phyloP scores from a whole-genome alignment of 2,888 invertebrate species.

The Parnassius mnemosyne region DNA sequence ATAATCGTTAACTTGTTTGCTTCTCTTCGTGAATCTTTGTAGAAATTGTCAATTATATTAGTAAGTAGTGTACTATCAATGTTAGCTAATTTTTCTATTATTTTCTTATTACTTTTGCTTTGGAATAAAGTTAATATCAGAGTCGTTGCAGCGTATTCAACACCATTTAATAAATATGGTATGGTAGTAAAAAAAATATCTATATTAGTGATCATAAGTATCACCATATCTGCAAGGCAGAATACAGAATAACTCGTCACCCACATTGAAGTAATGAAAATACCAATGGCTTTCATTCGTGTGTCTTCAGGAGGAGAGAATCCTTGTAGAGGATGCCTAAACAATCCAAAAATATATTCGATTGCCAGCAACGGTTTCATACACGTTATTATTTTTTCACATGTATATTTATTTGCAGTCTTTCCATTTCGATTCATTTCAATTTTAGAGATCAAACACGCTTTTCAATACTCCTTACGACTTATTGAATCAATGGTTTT shows the following conservation, averaged over 20 bases:
- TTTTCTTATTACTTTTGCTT: slow-evolving; percentile 37
- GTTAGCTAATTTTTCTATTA: slow-evolving; percentile 41
- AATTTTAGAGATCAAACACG: too few species aligned
- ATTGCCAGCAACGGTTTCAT: slow-evolving; percentile 9
- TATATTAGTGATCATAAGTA: background rate
- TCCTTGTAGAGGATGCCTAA: slow-evolving; percentile 8
- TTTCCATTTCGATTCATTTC: too few species aligned
- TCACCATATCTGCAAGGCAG: background rate
- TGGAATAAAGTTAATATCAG: slow-evolving; percentile 37
- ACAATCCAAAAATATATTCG: slow-evolving; percentile 12
- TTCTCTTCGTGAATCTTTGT: background rate
- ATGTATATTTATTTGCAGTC: background rate
- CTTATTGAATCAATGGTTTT: too few species aligned
- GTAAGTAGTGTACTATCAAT: slow-evolving; percentile 36
- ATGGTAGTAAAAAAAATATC: slow-evolving; percentile 33
- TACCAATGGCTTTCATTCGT: slow-evolving; percentile 8
- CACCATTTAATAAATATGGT: slow-evolving; percentile 38
- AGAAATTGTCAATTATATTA: background rate
- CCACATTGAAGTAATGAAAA: background rate
- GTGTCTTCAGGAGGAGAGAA: background rate
- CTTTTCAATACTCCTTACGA: too few species aligned
- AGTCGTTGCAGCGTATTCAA: slow-evolving; percentile 41
- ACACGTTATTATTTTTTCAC: slow-evolving; percentile 1
- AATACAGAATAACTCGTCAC: slow-evolving; percentile 28
- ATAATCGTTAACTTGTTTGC: background rate